Conservation (phyloP, 1,140 invertebrate species). For the Mya arenaria region DNA sequence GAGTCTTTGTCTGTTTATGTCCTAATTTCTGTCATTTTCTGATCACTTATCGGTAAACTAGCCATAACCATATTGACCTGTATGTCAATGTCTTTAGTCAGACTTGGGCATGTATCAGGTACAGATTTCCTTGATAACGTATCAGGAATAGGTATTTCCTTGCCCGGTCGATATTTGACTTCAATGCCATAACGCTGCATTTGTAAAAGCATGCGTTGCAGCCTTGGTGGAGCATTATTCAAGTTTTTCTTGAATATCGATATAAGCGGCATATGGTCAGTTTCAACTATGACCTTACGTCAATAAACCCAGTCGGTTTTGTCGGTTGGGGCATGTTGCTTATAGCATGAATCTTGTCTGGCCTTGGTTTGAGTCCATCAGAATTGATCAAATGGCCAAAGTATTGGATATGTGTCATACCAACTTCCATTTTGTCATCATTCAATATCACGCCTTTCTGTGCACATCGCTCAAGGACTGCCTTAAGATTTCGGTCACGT, state of each 20-base stretch:
- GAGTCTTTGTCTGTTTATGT: background rate
- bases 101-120: background rate
- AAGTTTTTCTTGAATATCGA: slow-evolving; percentile 43
- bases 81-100: background rate
- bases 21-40: background rate
- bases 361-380: background rate
- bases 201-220: slow-evolving; percentile 67
- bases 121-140: slow-evolving; percentile 58
- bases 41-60: background rate
- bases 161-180: slow-evolving; percentile 63
- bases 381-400: background rate
- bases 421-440: background rate
- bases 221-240: slow-evolving; percentile 27
- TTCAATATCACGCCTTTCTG: background rate
- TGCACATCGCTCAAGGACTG: background rate
- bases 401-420: background rate
- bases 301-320: slow-evolving; percentile 2
- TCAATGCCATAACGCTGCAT: slow-evolving; percentile 78
- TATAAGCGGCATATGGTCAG: background rate
- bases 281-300: background rate
- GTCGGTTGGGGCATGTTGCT: background rate
- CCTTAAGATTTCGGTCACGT: slow-evolving; percentile 7
- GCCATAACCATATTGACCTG: slow-evolving; percentile 1
- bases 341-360: background rate
- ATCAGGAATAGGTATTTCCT: slow-evolving; percentile 79